Conservation (phyloP, 2,113 vertebrate species). For the Athene cunicularia region DNA sequence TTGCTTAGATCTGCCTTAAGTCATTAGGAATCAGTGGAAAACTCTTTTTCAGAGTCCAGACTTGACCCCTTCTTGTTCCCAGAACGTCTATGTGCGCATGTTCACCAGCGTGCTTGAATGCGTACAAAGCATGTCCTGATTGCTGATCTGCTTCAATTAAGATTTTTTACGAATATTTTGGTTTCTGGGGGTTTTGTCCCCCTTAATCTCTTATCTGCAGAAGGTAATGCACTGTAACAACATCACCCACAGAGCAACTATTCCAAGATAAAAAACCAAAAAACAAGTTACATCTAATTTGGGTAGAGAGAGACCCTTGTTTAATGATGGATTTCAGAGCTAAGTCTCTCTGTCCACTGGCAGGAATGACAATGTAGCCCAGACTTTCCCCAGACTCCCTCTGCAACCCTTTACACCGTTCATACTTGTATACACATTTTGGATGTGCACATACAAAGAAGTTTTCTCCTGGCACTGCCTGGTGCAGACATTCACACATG, state of each 20-base stretch:
- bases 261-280: not conserved
- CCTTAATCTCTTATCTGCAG: not conserved
- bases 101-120: not conserved
- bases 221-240: not conserved
- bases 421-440: too few species aligned
- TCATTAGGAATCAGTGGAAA: slow-evolving; percentile 73
- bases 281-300: not conserved
- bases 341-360: not conserved
- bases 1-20: slow-evolving; percentile 77
- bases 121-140: not conserved
- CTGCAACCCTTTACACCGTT: not conserved
- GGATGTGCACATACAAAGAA: not conserved
- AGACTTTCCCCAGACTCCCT: not conserved
- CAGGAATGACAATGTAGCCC: not conserved
- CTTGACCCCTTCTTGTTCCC: slow-evolving; percentile 56
- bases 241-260: not conserved
- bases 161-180: slow-evolving; percentile 11
- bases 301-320: not conserved
- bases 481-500: not conserved
- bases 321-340: not conserved
- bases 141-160: slow-evolving; percentile 52
- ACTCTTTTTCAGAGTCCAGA: slow-evolving; percentile 65
- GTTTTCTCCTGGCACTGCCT: not conserved
- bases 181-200: not conserved
- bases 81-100: slow-evolving; percentile 7